Percentiles rank a stretch among this genome's conserved stretches.
Evolutionary conservation across 1,140 invertebrate genomes (phyloP).

Genomic region (Temnothorax longispinosus): DNA sequence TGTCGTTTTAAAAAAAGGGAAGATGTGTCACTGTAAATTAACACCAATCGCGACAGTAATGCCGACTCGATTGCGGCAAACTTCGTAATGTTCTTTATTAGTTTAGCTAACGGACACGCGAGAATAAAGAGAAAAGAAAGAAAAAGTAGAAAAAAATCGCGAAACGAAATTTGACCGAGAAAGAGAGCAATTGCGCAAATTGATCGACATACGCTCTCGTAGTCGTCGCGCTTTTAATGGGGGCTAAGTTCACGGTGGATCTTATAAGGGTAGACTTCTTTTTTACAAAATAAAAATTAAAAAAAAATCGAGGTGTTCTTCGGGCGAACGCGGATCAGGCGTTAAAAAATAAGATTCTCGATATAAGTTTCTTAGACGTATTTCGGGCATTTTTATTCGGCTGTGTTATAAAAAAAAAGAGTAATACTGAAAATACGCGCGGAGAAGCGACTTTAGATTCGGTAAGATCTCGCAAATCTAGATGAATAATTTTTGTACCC

Average conservation of each 20-base stretch:
- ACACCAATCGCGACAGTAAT: constrained; percentile 58
- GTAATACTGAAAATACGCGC: constrained; percentile 51
- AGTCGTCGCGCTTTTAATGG: constrained; percentile 39
- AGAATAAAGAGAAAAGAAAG: background rate
- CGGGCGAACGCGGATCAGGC: constrained; percentile 37
- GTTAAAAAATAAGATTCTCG: constrained; percentile 56
- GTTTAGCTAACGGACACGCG: constrained; percentile 3
- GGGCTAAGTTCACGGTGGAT: constrained; percentile 66
- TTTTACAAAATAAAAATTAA: constrained; percentile 42
- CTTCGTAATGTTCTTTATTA: constrained; percentile 43
- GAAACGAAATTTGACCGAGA: constrained; percentile 30
- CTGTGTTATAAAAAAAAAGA: constrained; percentile 79
- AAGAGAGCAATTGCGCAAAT: background rate
- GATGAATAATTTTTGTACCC: constrained; percentile 85
- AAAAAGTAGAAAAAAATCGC: background rate
- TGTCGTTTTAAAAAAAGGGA: background rate
- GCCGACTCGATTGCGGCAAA: constrained; percentile 31
- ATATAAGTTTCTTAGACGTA: constrained; percentile 58
- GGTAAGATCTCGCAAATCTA: constrained; percentile 80
- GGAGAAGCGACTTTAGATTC: constrained; percentile 73
- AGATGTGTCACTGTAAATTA: constrained; percentile 60
- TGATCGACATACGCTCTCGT: constrained; percentile 29
- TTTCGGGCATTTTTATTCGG: constrained; percentile 85
- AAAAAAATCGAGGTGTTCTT: constrained; percentile 19
- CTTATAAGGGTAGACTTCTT: constrained; percentile 55